Percentiles rank a stretch among this genome's conserved stretches.
phyloP scores from a whole-genome alignment of 1,140 invertebrate genomes.

The Diabrotica virgifera region DNA sequence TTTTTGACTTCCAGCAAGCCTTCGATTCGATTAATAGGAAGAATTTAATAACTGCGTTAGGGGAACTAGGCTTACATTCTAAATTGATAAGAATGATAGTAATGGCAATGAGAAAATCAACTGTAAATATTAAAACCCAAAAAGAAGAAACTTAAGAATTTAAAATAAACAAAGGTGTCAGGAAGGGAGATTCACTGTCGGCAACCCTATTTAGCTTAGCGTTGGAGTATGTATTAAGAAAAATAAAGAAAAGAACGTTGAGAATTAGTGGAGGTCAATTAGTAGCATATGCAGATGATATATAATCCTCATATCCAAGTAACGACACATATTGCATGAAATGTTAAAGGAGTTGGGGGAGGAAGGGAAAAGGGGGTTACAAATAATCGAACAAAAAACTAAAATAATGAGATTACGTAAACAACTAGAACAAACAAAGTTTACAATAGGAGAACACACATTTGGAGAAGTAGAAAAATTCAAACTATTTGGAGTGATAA shows the following conservation, averaged over 20 bases:
- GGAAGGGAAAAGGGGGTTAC: background rate
- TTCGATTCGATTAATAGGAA: background rate
- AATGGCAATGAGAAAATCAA: background rate
- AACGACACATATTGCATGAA: background rate
- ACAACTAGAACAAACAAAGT: background rate
- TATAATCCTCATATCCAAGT: background rate
- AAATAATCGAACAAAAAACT: constrained; percentile 3
- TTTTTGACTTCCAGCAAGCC: constrained; percentile 11
- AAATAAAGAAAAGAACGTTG: background rate
- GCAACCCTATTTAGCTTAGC: constrained; percentile 16
- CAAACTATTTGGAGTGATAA: too few relatives aligned
- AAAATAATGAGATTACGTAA: constrained; percentile 1
- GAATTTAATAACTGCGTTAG: background rate
- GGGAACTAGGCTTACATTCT: background rate
- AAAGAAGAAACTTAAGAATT: constrained; percentile 7
- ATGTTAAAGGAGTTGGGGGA: background rate
- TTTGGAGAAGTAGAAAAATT: background rate
- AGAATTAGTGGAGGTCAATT: constrained; percentile 7
- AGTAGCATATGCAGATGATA: constrained; percentile 9
- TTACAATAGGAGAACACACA: background rate
- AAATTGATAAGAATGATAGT: constrained; percentile 8
- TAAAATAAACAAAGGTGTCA: constrained; percentile 5
- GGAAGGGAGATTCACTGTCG: constrained; percentile 13
- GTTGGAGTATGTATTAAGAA: constrained; percentile 10
- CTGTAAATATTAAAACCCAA: background rate